Evolutionary conservation across 2,113 vertebrate genomes (phyloP).

Genomic region (Pantherophis guttatus): DNA sequence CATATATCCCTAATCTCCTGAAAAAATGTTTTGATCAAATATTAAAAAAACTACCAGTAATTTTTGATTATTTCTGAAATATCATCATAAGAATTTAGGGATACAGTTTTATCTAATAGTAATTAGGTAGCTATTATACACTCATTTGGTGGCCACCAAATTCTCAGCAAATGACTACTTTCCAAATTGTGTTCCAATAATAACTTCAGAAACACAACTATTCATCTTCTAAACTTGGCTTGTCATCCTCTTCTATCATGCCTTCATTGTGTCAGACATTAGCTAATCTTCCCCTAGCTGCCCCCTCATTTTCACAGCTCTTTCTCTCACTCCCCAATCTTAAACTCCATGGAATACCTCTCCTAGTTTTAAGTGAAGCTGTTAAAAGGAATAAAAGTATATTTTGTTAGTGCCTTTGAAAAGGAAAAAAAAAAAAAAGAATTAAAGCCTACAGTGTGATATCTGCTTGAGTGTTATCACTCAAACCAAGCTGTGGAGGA

Average conservation of each 20-base stretch:
- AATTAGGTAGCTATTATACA: not conserved
- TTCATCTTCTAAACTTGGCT: not conserved
- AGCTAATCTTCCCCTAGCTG: not conserved
- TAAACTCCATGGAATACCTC: not conserved
- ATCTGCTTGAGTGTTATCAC: not conserved
- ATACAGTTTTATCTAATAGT: not conserved
- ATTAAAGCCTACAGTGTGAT: not conserved
- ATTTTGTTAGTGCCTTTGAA: not conserved
- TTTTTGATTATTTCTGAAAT: not conserved
- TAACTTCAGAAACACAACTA: not conserved
- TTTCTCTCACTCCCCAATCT: not conserved
- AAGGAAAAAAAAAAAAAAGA: rapidly evolving
- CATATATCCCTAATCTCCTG: not conserved
- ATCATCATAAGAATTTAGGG: not conserved
- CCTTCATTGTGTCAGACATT: not conserved
- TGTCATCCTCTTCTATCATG: not conserved
- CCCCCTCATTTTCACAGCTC: not conserved
- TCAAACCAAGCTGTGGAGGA: slow-evolving; percentile 15
- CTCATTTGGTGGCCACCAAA: not conserved
- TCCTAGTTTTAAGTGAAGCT: not conserved
- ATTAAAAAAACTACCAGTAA: too few relatives aligned
- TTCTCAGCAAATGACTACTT: not conserved
- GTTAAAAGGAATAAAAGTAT: not conserved
- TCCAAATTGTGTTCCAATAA: not conserved
- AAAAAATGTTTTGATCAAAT: not conserved